phyloP scores from a whole-genome alignment of 2,797 vertebrate species.

The Anabas testudineus region DNA sequence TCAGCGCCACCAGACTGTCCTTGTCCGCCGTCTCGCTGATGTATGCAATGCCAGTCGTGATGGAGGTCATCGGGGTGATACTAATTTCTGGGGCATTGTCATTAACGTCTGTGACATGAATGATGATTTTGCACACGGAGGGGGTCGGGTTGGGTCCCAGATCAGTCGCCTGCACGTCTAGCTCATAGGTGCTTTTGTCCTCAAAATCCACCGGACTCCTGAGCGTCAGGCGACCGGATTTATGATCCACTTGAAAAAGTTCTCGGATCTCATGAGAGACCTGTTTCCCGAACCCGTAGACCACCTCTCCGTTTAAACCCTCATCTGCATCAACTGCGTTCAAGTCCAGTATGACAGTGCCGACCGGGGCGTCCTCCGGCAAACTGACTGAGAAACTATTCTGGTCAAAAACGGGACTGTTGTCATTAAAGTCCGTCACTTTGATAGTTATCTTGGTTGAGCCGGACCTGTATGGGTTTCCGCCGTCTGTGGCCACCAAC shows the following conservation, averaged over 20 bases:
- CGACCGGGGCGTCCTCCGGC: slow-evolving; percentile 89
- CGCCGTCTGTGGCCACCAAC: slow-evolving; percentile 93
- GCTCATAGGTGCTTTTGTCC: slow-evolving; percentile 91
- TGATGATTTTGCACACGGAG: slow-evolving; percentile 90
- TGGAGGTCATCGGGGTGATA: slow-evolving; percentile 89
- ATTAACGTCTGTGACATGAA: slow-evolving; percentile 93
- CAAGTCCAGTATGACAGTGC: slow-evolving; percentile 88
- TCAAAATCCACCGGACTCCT: slow-evolving; percentile 91
- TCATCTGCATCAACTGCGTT: slow-evolving; percentile 90
- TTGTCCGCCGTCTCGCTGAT: slow-evolving; percentile 91
- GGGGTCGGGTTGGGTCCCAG: slow-evolving; percentile 88
- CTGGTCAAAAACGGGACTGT: slow-evolving; percentile 92
- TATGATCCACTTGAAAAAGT: slow-evolving; percentile 90
- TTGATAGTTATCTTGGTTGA: slow-evolving; percentile 89
- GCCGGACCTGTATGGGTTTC: slow-evolving; percentile 87
- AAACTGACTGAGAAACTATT: slow-evolving; percentile 89
- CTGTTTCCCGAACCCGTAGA: slow-evolving; percentile 90
- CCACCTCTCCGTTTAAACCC: slow-evolving; percentile 91
- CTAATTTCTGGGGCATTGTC: slow-evolving; percentile 92
- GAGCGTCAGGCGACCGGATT: slow-evolving; percentile 88
- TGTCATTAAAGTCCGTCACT: slow-evolving; percentile 95
- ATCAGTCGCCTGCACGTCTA: slow-evolving; percentile 92
- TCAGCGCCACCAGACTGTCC: slow-evolving; percentile 93
- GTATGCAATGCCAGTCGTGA: slow-evolving; percentile 81
- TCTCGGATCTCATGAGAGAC: slow-evolving; percentile 87